A percentile compares a stretch with the other conserved stretches of the same genome.
Conservation (phyloP, 2,888 invertebrate species). For the Nomada ruficornis region DNA sequence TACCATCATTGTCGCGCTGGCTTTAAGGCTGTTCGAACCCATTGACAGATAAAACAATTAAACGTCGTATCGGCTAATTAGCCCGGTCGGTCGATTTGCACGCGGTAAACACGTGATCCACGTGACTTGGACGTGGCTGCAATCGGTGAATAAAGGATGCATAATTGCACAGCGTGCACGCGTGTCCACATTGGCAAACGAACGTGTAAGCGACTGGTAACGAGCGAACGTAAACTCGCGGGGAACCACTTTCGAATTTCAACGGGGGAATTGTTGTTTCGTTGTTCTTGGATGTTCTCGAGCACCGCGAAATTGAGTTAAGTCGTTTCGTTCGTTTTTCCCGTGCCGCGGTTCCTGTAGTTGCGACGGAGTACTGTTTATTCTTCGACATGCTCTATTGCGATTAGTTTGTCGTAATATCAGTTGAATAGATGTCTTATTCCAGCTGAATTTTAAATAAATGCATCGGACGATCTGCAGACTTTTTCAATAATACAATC, state of each 20-base stretch:
- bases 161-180: too few relatives aligned
- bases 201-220: conserved; percentile 32
- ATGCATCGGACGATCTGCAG: too few relatives aligned
- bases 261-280: background rate
- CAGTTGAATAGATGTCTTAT: too few relatives aligned
- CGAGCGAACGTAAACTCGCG: conserved; percentile 36
- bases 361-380: background rate
- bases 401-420: too few relatives aligned
- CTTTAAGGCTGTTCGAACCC: conserved; percentile 47
- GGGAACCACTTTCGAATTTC: conserved; percentile 17
- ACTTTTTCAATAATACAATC: too few relatives aligned
- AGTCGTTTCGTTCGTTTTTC: background rate
- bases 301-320: background rate
- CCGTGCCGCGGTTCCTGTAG: background rate
- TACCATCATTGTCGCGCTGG: conserved; percentile 48
- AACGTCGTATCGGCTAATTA: conserved; percentile 61
- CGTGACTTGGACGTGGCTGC: conserved; percentile 43
- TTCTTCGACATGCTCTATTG: background rate
- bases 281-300: background rate
- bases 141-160: too few relatives aligned
- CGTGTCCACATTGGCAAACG: too few relatives aligned
- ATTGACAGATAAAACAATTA: conserved; percentile 59
- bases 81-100: conserved; percentile 35
- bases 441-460: too few relatives aligned
- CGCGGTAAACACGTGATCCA: conserved; percentile 61